Conservation (phyloP, 2,888 invertebrate species). For the Cotesia congregata region DNA sequence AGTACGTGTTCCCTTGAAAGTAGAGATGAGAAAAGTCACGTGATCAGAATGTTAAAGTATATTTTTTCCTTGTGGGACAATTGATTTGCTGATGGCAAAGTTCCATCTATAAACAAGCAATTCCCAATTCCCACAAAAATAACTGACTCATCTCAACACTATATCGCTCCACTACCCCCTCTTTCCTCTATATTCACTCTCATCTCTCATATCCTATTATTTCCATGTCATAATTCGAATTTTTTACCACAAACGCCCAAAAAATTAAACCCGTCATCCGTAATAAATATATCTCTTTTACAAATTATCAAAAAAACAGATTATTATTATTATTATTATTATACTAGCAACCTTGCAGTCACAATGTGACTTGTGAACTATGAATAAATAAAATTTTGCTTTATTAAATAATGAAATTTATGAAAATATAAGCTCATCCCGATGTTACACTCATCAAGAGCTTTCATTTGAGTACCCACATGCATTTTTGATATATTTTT, state of each 20-base stretch:
- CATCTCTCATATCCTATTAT: background rate
- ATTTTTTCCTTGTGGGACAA: slow-evolving; percentile 55
- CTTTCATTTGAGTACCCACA: too few relatives aligned
- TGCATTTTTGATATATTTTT: too few relatives aligned
- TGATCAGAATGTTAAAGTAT: slow-evolving; percentile 55
- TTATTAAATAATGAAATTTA: too few relatives aligned
- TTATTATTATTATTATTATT: too few relatives aligned
- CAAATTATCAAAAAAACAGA: too few relatives aligned
- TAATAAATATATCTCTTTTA: too few relatives aligned
- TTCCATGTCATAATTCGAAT: background rate
- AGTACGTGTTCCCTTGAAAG: background rate
- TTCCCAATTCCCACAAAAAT: slow-evolving; percentile 3
- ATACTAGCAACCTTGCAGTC: too few relatives aligned
- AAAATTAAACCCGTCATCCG: too few relatives aligned
- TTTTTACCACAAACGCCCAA: background rate
- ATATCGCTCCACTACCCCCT: background rate
- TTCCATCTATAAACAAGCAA: slow-evolving; percentile 49
- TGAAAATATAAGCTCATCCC: too few relatives aligned
- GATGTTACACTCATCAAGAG: too few relatives aligned
- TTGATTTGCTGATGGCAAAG: slow-evolving; percentile 58
- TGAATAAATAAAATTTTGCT: too few relatives aligned
- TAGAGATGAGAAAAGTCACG: slow-evolving; percentile 43
- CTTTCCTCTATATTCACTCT: background rate
- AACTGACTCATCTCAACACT: background rate
- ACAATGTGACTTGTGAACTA: too few relatives aligned